Percentiles rank a stretch among this genome's conserved stretches.
phyloP scores from a whole-genome alignment of 2,888 invertebrate species.

The Apamea crenata region DNA sequence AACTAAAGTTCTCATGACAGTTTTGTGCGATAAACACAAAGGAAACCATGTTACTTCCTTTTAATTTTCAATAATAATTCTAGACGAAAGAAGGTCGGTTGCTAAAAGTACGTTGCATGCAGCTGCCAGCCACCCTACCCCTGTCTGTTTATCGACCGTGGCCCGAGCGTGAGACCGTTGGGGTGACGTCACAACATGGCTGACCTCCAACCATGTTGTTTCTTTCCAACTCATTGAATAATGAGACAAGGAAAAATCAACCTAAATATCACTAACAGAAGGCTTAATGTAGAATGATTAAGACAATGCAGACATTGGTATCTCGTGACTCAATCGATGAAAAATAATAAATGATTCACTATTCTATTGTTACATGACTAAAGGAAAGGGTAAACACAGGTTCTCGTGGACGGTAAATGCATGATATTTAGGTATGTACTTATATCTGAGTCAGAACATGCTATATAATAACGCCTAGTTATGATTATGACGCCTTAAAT shows the following conservation, averaged over 20 bases:
- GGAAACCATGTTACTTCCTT: constrained; percentile 38
- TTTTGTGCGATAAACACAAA: constrained; percentile 41
- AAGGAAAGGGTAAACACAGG: constrained; percentile 25
- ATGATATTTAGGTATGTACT: no score
- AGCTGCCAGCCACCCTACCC: constrained; percentile 62
- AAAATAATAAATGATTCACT: constrained; percentile 59
- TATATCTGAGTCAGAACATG: constrained; percentile 11
- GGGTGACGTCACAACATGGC: constrained; percentile 68
- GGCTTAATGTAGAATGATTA: constrained; percentile 14
- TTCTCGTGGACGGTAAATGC: constrained; percentile 1
- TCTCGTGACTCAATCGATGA: constrained; percentile 48
- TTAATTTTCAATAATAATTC: constrained; percentile 50
- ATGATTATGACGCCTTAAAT: neutral
- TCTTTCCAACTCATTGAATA: constrained; percentile 20
- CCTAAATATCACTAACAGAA: neutral
- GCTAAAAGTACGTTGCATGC: constrained; percentile 67
- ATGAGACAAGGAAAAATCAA: constrained; percentile 44
- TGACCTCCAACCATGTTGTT: constrained; percentile 48
- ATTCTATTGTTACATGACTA: constrained; percentile 21
- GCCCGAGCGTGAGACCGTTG: constrained; percentile 60
- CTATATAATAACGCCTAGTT: neutral
- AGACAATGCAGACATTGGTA: constrained; percentile 32
- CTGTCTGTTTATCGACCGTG: constrained; percentile 51
- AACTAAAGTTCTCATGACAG: constrained; percentile 29
- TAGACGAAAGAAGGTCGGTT: constrained; percentile 57